Percentiles rank a stretch among this genome's conserved stretches.
These are phyloP conservation scores for Ichneumoninae sp. DNA, from an alignment of 2,888 invertebrate species.

Conservation along the genomic window DNA sequence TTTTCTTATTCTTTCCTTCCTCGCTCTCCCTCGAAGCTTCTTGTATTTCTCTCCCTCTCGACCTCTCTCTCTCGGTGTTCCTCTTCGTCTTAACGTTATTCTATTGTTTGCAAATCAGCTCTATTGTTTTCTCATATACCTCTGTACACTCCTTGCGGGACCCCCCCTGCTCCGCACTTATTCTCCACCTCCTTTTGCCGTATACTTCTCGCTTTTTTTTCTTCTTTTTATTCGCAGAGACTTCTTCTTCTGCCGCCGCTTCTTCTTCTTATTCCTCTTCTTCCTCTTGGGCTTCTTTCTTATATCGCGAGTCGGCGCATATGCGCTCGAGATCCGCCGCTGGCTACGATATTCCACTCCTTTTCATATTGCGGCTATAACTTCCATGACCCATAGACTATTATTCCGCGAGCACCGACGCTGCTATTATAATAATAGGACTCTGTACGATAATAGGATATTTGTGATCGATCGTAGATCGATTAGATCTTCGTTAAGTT, in stretches of 20 bases:
- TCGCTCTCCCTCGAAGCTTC: neutral
- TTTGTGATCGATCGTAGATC: constrained; percentile 44
- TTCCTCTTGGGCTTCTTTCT: constrained; percentile 33
- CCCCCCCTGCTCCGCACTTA: constrained; percentile 47
- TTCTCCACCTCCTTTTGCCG: constrained; percentile 52
- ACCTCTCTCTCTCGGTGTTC: constrained; percentile 37
- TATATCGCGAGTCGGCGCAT: constrained; percentile 31
- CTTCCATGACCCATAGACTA: constrained; percentile 65
- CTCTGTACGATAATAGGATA: constrained; percentile 17
- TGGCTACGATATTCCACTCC: constrained; percentile 66
- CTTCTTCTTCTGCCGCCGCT: constrained; percentile 35
- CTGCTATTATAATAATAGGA: constrained; percentile 25
- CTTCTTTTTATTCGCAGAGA: constrained; percentile 39
- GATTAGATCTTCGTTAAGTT: constrained; percentile 7
- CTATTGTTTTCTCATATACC: constrained; percentile 84
- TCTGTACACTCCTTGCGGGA: constrained; percentile 64
- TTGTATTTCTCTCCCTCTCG: neutral
- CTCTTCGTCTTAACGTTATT: constrained; percentile 83
- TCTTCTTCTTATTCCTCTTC: constrained; percentile 40
- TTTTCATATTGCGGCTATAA: constrained; percentile 61
- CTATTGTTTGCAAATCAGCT: constrained; percentile 85
- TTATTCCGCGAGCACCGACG: constrained; percentile 45
- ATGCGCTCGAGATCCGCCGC: constrained; percentile 55
- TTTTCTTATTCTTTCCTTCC: constrained; percentile 35
- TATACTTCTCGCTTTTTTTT: constrained; percentile 55